Base-by-base conservation (phyloP, 2,888 invertebrate species). In the Lymantria dispar region DNA sequence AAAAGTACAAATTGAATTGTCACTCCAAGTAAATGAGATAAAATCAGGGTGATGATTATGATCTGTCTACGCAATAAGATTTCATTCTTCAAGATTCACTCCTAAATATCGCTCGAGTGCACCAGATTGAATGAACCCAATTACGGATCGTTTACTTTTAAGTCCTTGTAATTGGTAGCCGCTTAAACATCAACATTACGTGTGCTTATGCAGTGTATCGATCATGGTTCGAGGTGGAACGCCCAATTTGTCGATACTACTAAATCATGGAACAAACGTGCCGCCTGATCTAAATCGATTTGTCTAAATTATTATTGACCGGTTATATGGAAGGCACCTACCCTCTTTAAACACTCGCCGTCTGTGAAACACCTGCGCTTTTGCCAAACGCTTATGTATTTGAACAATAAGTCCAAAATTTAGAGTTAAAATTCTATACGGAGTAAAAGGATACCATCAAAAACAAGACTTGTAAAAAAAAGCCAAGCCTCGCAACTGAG, bases 231-330 rank as follows among this genome's bases (percentile, higher is more conserved):
- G 73, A 74, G 68, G 72, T 75, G 50, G 60, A 58, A 56, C 78
- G 71, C 74, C 83, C 87, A 90, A 89, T 89, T 89, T 89, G 84
- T 84, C 74, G 82, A 83, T 71, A 75, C 80, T 84, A 85, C 87
- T 90, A 90, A 89, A 90, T 90, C 88, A 90, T 83, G 80, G 72
- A 65, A 81, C 85, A 88, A 90, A 90, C 82, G 87, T 75, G 76
- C 89, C 89, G 86, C 85, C 54, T 78, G 85, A 80, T 88, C 87
- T 86, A 85, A 89, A 89, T 86, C 90, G 89, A 88, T 88, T 84
- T 87, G 85, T 87, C 77, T 83, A 84, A 90, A 89, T 90, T 88
- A 89, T 79, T 62, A 71, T 45, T 41, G 57, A 48, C 66, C 60
- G 64, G 68, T 63, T 64, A 68, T 54, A 59, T 52, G 49, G 55